Percentiles rank a stretch among this genome's conserved stretches.
Evolutionary conservation across 2,113 vertebrate species (phyloP).

Genomic region (Coptodon rendalli): DNA sequence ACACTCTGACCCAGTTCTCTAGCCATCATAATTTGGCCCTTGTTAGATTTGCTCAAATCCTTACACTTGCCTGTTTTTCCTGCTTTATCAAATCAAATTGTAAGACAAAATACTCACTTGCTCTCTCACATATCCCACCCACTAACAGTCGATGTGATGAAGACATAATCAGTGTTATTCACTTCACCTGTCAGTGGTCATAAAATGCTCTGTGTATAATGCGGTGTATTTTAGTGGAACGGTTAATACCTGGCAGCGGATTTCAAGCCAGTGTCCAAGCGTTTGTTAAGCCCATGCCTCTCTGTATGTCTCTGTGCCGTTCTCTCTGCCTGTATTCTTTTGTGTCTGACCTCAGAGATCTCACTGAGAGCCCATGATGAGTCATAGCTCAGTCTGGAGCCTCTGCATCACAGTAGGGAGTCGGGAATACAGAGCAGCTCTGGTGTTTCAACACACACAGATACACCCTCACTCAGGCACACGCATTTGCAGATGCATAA

Average conservation of each 20-base stretch:
- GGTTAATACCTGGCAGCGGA: neutral
- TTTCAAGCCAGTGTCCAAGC: neutral
- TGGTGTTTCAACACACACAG: neutral
- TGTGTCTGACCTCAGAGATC: slow-evolving; percentile 54
- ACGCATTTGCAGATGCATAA: neutral
- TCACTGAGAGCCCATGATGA: slow-evolving; percentile 51
- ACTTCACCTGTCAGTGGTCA: neutral
- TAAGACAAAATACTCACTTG: neutral
- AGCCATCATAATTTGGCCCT: neutral
- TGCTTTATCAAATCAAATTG: neutral
- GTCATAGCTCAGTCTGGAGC: slow-evolving; percentile 57
- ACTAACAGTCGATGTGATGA: neutral
- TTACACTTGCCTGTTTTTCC: neutral
- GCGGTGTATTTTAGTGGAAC: neutral
- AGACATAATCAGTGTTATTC: neutral
- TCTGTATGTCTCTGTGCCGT: neutral
- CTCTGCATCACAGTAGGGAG: slow-evolving; percentile 43
- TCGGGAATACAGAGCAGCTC: slow-evolving; percentile 41
- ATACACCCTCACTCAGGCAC: neutral
- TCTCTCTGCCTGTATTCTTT: slow-evolving; percentile 15
- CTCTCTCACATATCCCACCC: neutral
- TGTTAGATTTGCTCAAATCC: neutral
- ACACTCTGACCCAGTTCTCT: neutral
- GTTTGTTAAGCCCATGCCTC: neutral
- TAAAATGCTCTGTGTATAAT: neutral